These are phyloP conservation scores for Notolepis coatsorum DNA, from an alignment of 2,797 vertebrate species.

Conservation along the genomic window DNA sequence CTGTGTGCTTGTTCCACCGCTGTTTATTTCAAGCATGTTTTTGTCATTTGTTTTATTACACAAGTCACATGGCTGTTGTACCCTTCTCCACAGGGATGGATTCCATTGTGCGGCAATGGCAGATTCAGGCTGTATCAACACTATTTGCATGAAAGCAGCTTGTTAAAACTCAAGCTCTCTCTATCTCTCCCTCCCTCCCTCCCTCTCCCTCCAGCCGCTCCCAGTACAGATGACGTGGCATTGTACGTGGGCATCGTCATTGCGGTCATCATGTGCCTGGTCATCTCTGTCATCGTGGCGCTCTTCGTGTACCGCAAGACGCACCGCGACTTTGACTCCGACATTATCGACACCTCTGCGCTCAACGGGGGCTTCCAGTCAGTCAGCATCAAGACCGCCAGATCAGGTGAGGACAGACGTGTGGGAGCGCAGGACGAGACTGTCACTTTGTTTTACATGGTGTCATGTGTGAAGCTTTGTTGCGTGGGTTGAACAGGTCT, in stretches of 20 bases:
- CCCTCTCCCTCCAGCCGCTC: constrained; percentile 85
- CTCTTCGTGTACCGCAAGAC: constrained; percentile 96
- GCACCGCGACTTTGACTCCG: constrained; percentile 93
- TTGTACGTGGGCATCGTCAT: constrained; percentile 93
- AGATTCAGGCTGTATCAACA: no score
- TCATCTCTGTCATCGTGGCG: constrained; percentile 90
- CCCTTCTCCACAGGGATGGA: no score
- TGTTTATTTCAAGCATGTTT: no score
- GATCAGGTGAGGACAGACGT: constrained; percentile 84
- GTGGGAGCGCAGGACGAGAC: not conserved
- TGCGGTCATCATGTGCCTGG: constrained; percentile 93
- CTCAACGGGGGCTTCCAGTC: constrained; percentile 95
- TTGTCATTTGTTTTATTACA: no score
- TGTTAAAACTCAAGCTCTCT: no score
- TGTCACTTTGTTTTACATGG: no score
- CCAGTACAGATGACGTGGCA: constrained; percentile 91
- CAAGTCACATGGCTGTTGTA: no score
- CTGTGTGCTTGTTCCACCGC: no score
- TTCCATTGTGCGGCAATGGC: no score
- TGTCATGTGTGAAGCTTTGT: not conserved
- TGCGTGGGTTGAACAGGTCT: not conserved
- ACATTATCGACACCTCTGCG: constrained; percentile 94
- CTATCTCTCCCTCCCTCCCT: no score
- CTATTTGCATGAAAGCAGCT: no score
- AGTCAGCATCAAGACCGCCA: constrained; percentile 94